phyloP scores from a whole-genome alignment of 53 echinoderm and acorn worm species.

The Crossaster papposus region DNA sequence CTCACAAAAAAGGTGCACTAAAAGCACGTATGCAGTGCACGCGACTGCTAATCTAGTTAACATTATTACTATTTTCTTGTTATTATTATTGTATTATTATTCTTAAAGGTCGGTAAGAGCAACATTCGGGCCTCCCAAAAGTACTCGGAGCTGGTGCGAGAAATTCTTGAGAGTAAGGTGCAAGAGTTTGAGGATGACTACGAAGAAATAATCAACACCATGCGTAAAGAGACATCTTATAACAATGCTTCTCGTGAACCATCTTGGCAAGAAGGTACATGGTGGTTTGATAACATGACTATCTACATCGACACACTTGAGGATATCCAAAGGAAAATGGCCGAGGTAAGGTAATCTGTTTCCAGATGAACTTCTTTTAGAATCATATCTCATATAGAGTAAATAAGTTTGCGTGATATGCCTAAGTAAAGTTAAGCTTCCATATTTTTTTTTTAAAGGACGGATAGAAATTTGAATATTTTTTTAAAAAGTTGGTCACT shows the following conservation, averaged over 20 bases:
- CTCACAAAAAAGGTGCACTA: no score
- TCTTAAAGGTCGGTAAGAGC: conserved; percentile 64
- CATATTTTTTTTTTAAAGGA: no score
- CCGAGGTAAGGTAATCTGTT: conserved; percentile 25
- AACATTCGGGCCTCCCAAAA: conserved; percentile 83
- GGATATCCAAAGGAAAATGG: conserved; percentile 67
- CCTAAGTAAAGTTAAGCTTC: no score
- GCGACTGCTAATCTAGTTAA: no score
- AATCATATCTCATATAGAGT: no score
- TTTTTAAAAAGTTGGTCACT: no score
- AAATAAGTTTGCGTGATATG: no score
- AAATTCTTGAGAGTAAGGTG: conserved; percentile 68
- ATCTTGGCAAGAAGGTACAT: conserved; percentile 81
- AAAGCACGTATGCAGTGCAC: no score
- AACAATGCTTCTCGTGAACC: conserved; percentile 74
- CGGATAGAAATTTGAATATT: no score
- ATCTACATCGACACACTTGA: conserved; percentile 73
- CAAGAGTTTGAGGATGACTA: conserved; percentile 48
- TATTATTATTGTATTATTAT: background rate
- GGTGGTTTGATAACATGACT: conserved; percentile 77
- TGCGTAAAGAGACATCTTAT: conserved; percentile 68
- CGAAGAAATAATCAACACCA: conserved; percentile 47
- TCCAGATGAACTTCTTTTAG: background rate
- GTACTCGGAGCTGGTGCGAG: conserved; percentile 71
- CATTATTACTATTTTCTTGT: background rate